These are phyloP conservation scores for Gymnoscelis rufifasciata DNA, from an alignment of 2,888 invertebrate species.

Conservation along the genomic window DNA sequence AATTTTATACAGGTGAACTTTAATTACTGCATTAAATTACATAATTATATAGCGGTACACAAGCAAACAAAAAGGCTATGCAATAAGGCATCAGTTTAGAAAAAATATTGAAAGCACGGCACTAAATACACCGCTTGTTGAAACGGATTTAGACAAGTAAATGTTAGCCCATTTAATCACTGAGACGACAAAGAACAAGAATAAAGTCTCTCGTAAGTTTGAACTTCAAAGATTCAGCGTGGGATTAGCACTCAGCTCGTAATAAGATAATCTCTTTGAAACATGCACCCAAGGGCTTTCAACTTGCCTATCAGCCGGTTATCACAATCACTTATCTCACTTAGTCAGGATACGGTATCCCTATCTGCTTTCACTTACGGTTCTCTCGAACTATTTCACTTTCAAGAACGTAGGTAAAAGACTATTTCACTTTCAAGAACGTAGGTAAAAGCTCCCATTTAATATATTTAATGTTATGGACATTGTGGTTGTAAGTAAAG, in stretches of 20 bases:
- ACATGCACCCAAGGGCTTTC: slow-evolving; percentile 15
- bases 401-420: slow-evolving; percentile 1
- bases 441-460: neutral
- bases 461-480: neutral
- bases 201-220: slow-evolving; percentile 1
- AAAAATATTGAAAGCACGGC: neutral
- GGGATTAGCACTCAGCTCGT: slow-evolving; percentile 1
- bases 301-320: slow-evolving; percentile 15
- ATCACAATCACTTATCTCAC: slow-evolving; percentile 14
- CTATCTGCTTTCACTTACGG: slow-evolving; percentile 11
- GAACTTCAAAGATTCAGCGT: slow-evolving; percentile 10
- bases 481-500: neutral
- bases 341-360: slow-evolving; percentile 14
- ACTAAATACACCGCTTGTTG: neutral
- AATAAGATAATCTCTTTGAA: slow-evolving; percentile 14
- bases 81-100: too few species aligned
- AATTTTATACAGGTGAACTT: neutral
- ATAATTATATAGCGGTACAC: too few species aligned
- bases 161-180: too few species aligned
- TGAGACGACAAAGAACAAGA: neutral
- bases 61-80: too few species aligned
- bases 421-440: slow-evolving; percentile 1
- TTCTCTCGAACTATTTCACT: neutral
- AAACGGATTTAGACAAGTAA: neutral
- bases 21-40: slow-evolving; percentile 12